Conservation (phyloP, 2,797 vertebrate genomes). For the Bothrops alternatus region DNA sequence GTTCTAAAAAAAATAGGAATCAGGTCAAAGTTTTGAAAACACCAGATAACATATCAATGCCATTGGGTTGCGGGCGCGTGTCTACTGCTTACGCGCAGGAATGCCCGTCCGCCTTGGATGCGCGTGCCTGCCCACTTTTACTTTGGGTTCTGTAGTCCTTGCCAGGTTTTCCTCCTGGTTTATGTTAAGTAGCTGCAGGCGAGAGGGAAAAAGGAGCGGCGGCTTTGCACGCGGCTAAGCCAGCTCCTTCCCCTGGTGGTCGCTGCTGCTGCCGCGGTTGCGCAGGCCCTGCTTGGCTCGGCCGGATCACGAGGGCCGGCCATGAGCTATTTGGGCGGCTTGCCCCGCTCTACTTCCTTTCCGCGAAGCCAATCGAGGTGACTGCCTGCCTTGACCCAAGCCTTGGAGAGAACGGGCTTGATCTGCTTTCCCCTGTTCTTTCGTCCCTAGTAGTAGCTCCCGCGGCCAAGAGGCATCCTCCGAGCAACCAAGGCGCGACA, state of each 20-base stretch:
- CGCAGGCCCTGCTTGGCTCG: fast-evolving
- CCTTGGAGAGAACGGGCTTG: background rate
- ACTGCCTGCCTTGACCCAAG: background rate
- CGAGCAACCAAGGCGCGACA: background rate
- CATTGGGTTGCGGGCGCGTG: background rate
- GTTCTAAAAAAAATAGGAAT: background rate
- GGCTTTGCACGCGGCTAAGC: constrained; percentile 3
- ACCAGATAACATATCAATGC: background rate
- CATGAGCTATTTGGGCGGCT: background rate
- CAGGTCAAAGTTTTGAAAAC: background rate
- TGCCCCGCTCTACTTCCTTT: background rate
- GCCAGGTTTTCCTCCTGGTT: background rate
- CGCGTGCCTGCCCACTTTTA: background rate
- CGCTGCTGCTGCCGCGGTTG: too few relatives aligned
- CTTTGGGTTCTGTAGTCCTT: background rate
- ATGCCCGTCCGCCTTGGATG: background rate
- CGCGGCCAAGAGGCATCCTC: background rate
- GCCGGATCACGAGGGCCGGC: background rate
- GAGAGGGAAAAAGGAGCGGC: background rate
- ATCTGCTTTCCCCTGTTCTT: background rate
- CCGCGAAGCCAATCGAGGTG: background rate
- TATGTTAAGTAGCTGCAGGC: background rate
- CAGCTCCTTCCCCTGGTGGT: background rate
- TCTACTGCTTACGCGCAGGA: background rate
- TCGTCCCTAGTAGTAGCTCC: background rate